Base-by-base conservation (phyloP, 2,797 vertebrate species). In the Leuciscus waleckii region DNA sequence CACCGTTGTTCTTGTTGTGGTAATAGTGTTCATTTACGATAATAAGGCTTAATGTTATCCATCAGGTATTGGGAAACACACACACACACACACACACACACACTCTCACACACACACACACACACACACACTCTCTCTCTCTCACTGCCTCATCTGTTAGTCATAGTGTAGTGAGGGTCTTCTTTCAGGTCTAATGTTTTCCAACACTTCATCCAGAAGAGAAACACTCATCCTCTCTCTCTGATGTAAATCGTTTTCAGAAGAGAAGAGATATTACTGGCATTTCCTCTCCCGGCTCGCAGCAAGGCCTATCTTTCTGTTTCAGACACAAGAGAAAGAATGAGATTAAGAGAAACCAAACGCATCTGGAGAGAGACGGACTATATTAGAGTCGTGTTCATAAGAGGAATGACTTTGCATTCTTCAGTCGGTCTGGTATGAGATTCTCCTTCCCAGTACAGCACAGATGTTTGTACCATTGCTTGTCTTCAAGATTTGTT, bases 221-320 rank as follows among this genome's bases (percentile, higher is more conserved):
- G 11, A 58, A 58, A 46, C 65, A 17, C 26, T 80, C 32, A 70
- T 39, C 14, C 32, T 37, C 19, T 56, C 39, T 83, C 49, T 84
- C 29, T 67, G 39, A 32, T 77, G 58, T 83, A 88, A 87, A 90
- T 90, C 49, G 46, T 78, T 85, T 90, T 77, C 83, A 90, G 84
- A 82, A 81, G 78, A 83, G 69, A 80, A 23, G 32, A 86, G 54
- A 79, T 74, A 85, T 88, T 83, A 71, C 68, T 74, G 79, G 83
- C 56, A 89, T 90, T 89, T 89, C 85, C 68, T 88, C 37, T 88
- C 68, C 73, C 46, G 23, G 65, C 85, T 75, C 71, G 61, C 82
- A 65, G 82, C 23, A 73, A 56, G 70, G 23, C 81, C 69, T 63
- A 3, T 63, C 19, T 79, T n/a, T 63, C 67, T 71, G 58, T 85